Evolutionary conservation across 2,888 invertebrate genomes (phyloP).

Genomic region (Mesorhabditis sp.): DNA sequence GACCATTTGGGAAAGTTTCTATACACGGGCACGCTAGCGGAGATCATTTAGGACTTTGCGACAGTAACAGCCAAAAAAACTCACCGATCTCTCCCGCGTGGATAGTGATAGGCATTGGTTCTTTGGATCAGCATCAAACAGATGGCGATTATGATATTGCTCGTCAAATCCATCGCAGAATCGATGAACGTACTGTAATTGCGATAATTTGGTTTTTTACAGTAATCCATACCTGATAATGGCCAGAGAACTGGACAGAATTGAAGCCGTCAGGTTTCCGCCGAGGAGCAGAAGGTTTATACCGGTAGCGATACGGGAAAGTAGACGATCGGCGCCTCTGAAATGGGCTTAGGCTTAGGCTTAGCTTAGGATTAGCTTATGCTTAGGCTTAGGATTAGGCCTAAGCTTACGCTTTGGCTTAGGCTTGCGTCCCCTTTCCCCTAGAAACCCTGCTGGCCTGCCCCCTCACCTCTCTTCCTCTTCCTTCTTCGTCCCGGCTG

Average conservation of each 20-base stretch:
- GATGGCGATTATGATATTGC: slow-evolving; percentile 58
- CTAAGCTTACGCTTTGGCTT: no score
- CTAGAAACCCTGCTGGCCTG: no score
- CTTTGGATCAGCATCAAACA: slow-evolving; percentile 43
- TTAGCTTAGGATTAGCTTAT: no score
- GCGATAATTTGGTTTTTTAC: not conserved
- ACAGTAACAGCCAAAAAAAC: not conserved
- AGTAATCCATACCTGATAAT: slow-evolving; percentile 59
- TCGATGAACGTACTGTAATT: slow-evolving; percentile 61
- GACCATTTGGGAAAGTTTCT: no score
- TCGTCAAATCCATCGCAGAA: slow-evolving; percentile 61
- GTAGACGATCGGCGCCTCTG: slow-evolving; percentile 29
- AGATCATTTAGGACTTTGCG: not conserved
- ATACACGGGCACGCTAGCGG: no score
- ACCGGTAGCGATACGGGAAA: slow-evolving; percentile 40
- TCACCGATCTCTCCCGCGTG: slow-evolving; percentile 44
- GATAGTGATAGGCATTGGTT: slow-evolving; percentile 51
- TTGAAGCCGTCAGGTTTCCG: slow-evolving; percentile 58
- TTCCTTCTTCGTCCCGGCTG: no score
- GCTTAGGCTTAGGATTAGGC: no score
- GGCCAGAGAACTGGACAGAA: slow-evolving; percentile 61
- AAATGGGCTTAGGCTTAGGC: not conserved
- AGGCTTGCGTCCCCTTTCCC: no score
- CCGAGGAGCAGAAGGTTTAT: slow-evolving; percentile 48
- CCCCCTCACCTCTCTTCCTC: no score